These are phyloP conservation scores for Stichodactyla mertensii DNA, from an alignment of 64 coral and sea anemone species.

Conservation along the genomic window DNA sequence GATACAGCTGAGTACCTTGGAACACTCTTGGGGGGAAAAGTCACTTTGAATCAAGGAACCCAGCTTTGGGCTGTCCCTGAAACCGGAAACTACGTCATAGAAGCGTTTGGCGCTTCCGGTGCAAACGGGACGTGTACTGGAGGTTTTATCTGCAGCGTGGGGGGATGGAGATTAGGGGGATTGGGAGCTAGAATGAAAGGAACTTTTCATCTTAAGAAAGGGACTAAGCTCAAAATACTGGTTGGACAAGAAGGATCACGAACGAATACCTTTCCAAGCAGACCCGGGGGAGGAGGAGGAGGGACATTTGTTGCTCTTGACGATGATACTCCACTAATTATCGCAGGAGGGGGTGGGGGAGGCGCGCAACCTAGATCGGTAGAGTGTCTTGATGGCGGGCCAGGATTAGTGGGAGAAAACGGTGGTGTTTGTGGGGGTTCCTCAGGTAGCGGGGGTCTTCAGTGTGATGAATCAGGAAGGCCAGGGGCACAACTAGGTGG, in stretches of 20 bases:
- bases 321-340: slow-evolving; percentile 34
- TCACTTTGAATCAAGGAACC: slow-evolving; percentile 1
- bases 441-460: slow-evolving; percentile 20
- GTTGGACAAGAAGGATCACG: slow-evolving; percentile 50
- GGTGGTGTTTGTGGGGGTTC: slow-evolving; percentile 40
- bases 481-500: not conserved
- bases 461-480: not conserved
- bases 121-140: not conserved
- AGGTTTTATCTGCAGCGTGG: not conserved
- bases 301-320: slow-evolving; percentile 17
- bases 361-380: slow-evolving; percentile 12
- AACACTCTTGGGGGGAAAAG: slow-evolving; percentile 18
- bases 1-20: slow-evolving; percentile 1
- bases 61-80: slow-evolving; percentile 38
- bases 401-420: slow-evolving; percentile 32
- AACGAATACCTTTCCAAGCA: not conserved
- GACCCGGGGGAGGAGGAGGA: slow-evolving; percentile 58
- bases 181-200: slow-evolving; percentile 40
- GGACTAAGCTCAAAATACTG: slow-evolving; percentile 29
- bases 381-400: slow-evolving; percentile 44
- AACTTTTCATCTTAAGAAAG: slow-evolving; percentile 23
- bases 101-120: slow-evolving; percentile 33
- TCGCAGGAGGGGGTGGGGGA: slow-evolving; percentile 66
- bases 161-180: not conserved
- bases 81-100: slow-evolving; percentile 38